phyloP scores from a whole-genome alignment of 2,113 vertebrate genomes.

The Ammospiza nelsoni region DNA sequence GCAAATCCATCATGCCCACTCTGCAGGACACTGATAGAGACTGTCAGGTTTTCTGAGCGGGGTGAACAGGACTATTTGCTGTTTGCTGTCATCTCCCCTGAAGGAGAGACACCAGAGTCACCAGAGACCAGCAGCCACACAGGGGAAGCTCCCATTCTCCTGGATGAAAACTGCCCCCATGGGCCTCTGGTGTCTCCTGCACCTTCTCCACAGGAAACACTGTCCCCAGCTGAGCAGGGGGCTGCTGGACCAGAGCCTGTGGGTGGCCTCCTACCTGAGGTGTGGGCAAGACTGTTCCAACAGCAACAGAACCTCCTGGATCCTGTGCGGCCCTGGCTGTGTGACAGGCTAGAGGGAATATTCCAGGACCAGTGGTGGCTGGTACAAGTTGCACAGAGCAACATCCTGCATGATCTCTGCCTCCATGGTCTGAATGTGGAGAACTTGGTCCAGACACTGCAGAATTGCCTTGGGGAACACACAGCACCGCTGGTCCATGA shows the following conservation, averaged over 20 bases:
- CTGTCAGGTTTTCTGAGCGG: not conserved
- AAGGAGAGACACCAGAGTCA: not conserved
- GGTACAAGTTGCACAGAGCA: not conserved
- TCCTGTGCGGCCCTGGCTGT: not conserved
- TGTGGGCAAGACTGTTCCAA: not conserved
- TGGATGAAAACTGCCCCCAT: not conserved
- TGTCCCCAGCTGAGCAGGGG: not conserved
- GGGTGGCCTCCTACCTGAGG: not conserved
- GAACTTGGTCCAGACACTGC: not conserved
- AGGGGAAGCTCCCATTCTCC: not conserved
- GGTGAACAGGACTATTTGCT: not conserved
- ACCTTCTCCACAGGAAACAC: not conserved
- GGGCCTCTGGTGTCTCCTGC: not conserved
- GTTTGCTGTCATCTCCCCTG: not conserved
- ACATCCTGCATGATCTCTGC: not conserved
- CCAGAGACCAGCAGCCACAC: not conserved
- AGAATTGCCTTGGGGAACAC: not conserved
- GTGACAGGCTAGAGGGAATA: not conserved
- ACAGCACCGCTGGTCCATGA: not conserved
- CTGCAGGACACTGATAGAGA: not conserved
- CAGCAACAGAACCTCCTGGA: not conserved
- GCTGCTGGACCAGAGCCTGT: not conserved
- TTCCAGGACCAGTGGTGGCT: not conserved
- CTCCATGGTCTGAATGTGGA: not conserved
- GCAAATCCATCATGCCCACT: not conserved